These are phyloP conservation scores for Acanthosepion esculentum DNA, from an alignment of 2,888 invertebrate species.

Conservation along the genomic window DNA sequence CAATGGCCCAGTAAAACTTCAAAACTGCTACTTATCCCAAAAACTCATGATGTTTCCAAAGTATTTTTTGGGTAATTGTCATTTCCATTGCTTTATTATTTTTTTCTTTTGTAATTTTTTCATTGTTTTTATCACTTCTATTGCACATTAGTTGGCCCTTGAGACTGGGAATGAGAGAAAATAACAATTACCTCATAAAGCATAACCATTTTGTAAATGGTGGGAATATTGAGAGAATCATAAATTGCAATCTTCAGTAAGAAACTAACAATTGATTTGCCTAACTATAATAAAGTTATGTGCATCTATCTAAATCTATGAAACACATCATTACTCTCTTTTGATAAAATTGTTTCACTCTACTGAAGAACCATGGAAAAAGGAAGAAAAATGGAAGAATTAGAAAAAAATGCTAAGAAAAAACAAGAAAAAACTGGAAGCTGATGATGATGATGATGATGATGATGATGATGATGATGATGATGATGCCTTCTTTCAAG, in stretches of 20 bases:
- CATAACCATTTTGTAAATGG: neutral
- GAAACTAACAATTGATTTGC: neutral
- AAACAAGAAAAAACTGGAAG: too few relatives aligned
- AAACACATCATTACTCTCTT: too few relatives aligned
- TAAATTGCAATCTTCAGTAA: neutral
- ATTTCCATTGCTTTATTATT: too few relatives aligned
- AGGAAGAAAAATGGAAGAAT: too few relatives aligned
- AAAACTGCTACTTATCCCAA: neutral
- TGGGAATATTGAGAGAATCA: neutral
- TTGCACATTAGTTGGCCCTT: neutral
- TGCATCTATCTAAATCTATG: neutral
- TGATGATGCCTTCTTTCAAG: too few relatives aligned
- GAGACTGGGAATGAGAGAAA: neutral
- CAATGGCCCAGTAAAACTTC: neutral
- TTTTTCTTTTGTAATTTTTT: neutral
- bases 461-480: too few relatives aligned
- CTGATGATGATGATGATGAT: too few relatives aligned
- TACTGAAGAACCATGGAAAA: too few relatives aligned
- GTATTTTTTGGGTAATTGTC: neutral
- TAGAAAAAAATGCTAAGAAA: too few relatives aligned
- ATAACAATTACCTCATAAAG: neutral
- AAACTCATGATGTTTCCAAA: neutral
- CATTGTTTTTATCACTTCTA: neutral
- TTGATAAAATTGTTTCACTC: too few relatives aligned
- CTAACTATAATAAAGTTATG: neutral